These are phyloP conservation scores for Adelosebastes latens DNA, from an alignment of 2,797 vertebrate species.

Conservation along the genomic window DNA sequence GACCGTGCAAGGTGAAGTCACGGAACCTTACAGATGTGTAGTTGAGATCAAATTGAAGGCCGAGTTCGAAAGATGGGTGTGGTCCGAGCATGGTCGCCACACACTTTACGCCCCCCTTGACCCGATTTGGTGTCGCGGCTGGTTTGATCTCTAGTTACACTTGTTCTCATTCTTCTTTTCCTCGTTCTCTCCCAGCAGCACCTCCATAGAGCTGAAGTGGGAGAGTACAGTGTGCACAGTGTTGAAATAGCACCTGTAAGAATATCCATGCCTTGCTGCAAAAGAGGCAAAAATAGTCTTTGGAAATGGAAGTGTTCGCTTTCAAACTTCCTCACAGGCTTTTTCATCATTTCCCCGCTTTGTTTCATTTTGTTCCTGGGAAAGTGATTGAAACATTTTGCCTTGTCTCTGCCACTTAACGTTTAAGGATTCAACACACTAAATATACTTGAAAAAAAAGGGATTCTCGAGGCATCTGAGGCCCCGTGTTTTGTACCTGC, in stretches of 20 bases:
- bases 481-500: neutral
- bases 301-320: neutral
- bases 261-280: conserved; percentile 24
- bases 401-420: neutral
- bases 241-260: conserved; percentile 27
- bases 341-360: conserved; percentile 18
- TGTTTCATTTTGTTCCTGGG: conserved; percentile 19
- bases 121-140: neutral
- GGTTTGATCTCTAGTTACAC: neutral
- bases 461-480: neutral
- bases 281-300: conserved; percentile 16
- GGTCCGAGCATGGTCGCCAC: neutral
- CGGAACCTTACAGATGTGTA: too few relatives aligned
- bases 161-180: neutral
- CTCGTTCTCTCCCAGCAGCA: neutral
- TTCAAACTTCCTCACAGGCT: neutral
- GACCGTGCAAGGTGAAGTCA: neutral
- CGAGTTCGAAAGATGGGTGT: too few relatives aligned
- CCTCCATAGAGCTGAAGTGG: neutral
- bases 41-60: too few relatives aligned
- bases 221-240: neutral
- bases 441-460: neutral
- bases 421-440: neutral
- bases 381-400: neutral
- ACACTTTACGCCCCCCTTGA: neutral